Evolutionary conservation across 2,888 invertebrate species (phyloP), one percentile per base, ranked within the genome.

Genomic region (Artemia sinica): DNA sequence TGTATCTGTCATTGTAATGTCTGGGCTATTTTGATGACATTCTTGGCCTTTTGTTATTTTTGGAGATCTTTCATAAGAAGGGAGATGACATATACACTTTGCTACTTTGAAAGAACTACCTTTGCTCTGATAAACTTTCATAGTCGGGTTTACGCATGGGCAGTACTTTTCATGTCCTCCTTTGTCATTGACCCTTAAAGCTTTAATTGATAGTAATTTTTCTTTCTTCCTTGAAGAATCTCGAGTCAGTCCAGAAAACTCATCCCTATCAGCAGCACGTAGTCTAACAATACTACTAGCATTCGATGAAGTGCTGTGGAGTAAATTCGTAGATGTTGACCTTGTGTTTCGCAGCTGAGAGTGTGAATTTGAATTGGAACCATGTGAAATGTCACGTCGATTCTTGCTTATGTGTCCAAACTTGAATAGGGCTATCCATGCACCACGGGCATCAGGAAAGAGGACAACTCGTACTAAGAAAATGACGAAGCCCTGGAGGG

Each of bases 401-500:
- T 49, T 67, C n/a, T 49, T 49, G 67, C 13, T 63, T 14, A 66
- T 70, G 41, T 68, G 65, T 13, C 73, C 72, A n/a, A 71, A 72
- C 14, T 68, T 70, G 65, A 72, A 67, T 14, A 72, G 67, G 10
- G 71, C 69, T 41, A 72, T 65, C 71, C 72, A 73, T 13, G 72
- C 68, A 18, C 67, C 68, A 10, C 72, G 70, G 18, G 73, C 72
- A 66, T 72, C 72, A 1, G 72, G 70, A 65, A 70, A 71, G 49
- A 72, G 72, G n/a, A 72, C 70, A 9, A 72, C 65, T 75, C 76
- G 72, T 7, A 76, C 74, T n/a, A 77, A 41, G 70, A 77, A 77
- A 50, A 77, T 75, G 51, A 77, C 72, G 69, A 77, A 75, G 7
- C 77, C 77, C 70, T 76, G 76, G 8, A 75, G 70, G 11, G 76